Conservation (phyloP, 2,888 invertebrate genomes). For the Dastarcus helophoroides region DNA sequence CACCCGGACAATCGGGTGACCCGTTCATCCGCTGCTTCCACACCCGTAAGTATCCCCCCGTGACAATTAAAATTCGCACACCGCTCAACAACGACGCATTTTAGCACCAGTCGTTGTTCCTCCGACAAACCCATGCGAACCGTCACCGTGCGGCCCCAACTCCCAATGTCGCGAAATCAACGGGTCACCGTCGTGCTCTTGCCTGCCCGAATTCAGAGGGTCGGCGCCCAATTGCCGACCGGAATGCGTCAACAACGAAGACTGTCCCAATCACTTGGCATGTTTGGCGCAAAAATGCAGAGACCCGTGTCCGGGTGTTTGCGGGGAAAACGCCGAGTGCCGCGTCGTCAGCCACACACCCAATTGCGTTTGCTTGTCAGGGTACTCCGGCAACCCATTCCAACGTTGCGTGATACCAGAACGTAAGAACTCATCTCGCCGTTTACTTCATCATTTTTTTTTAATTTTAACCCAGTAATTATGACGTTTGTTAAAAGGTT, state of each 20-base stretch:
- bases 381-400: slow-evolving; percentile 42
- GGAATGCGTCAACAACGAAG: slow-evolving; percentile 60
- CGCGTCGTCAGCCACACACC: slow-evolving; percentile 67
- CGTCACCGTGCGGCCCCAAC: slow-evolving; percentile 70
- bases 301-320: slow-evolving; percentile 61
- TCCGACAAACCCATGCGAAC: slow-evolving; percentile 51
- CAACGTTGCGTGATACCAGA: slow-evolving; percentile 24
- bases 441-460: too few species aligned
- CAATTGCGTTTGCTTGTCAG: slow-evolving; percentile 60
- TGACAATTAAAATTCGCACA: too few species aligned
- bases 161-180: slow-evolving; percentile 46
- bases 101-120: slow-evolving; percentile 12
- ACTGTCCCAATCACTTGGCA: slow-evolving; percentile 56
- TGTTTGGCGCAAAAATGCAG: slow-evolving; percentile 64
- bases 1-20: slow-evolving; percentile 46
- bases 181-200: slow-evolving; percentile 61
- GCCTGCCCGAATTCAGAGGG: slow-evolving; percentile 57
- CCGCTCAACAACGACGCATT: slow-evolving; percentile 8
- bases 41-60: slow-evolving; percentile 22
- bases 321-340: slow-evolving; percentile 62
- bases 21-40: slow-evolving; percentile 29
- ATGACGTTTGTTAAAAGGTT: too few species aligned
- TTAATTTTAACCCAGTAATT: too few species aligned
- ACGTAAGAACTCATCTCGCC: too few species aligned
- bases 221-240: slow-evolving; percentile 62